Base-by-base conservation (phyloP, 2,797 vertebrate species). In the Salarias fasciatus region DNA sequence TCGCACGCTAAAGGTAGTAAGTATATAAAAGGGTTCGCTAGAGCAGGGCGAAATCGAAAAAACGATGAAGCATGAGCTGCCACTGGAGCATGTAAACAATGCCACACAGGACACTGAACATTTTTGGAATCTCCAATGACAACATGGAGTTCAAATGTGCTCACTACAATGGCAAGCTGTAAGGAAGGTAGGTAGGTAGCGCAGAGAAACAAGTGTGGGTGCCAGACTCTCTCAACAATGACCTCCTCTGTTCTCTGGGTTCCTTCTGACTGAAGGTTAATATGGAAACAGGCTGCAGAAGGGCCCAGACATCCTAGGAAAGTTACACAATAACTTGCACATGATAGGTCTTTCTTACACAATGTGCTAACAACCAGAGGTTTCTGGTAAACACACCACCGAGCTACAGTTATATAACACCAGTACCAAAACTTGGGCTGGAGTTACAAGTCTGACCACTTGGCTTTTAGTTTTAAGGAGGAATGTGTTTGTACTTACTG, bases 401-500 rank as follows among this genome's bases (percentile, higher is more conserved):
- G 28, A 53, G 37, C 29, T 48, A 5, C 8, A 7, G 71, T 91
- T 92, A 61, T 66, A 51, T 78, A 92, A 91, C 49, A 66, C 55
- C 62, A 75, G 53, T 53, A 47, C 57, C 47, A 73, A 78, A 82
- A 58, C 31, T 15, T 8, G 56, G 11, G 10, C 24, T 63, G 67
- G 56, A 48, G 49, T 46, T 8, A 36, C 47, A 31, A 5, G 50
- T 29, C 48, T 46, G 63, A 73, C 63, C 72, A 72, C 64, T n/a
- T 63, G 65, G 37, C 29, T 60, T 51, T 18, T 11, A 15, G 13
- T 38, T n/a, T 52, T 33, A 38, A 14, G 10, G 47, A 55, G 60
- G 56, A 63, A 64, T 55, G 72, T 28, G 62, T 66, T 57, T 8
- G 36, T 82, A 97, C 97, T 95, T 92, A 99, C 97, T 98, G 95